Percentiles rank a stretch among this genome's conserved stretches.
These are phyloP conservation scores for Dicycla oo DNA, from an alignment of 2,888 invertebrate species.

Conservation along the genomic window DNA sequence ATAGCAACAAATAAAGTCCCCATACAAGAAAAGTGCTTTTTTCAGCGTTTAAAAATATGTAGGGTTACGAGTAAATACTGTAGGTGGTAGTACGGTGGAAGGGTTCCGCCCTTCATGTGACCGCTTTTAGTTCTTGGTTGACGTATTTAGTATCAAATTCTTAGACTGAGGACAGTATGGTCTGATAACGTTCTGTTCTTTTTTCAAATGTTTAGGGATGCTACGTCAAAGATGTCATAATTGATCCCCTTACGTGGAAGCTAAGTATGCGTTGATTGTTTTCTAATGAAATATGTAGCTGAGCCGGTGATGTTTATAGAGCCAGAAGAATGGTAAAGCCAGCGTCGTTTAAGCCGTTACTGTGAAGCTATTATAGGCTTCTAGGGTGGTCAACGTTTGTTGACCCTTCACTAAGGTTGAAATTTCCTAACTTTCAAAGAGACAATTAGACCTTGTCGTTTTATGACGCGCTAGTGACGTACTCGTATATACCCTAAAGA, in stretches of 20 bases:
- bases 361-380: not conserved
- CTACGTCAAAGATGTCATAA: conserved; percentile 23
- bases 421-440: not conserved
- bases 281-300: conserved; percentile 7
- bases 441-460: not conserved
- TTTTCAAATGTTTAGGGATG: conserved; percentile 25
- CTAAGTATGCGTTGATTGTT: not conserved
- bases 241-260: not conserved
- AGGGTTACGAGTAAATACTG: too few relatives aligned
- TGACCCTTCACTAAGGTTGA: not conserved
- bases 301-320: not conserved
- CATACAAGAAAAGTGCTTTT: too few relatives aligned
- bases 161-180: not conserved
- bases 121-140: not conserved
- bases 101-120: too few relatives aligned
- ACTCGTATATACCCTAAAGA: too few relatives aligned
- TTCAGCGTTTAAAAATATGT: too few relatives aligned
- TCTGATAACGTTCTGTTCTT: not conserved
- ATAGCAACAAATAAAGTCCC: too few relatives aligned
- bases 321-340: not conserved
- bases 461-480: not conserved
- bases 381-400: not conserved
- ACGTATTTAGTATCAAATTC: conserved; percentile 30
- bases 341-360: not conserved
- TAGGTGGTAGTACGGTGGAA: too few relatives aligned